Evolutionary conservation across 2,888 invertebrate genomes (phyloP).

Genomic region (Sphaeridia pumilis): DNA sequence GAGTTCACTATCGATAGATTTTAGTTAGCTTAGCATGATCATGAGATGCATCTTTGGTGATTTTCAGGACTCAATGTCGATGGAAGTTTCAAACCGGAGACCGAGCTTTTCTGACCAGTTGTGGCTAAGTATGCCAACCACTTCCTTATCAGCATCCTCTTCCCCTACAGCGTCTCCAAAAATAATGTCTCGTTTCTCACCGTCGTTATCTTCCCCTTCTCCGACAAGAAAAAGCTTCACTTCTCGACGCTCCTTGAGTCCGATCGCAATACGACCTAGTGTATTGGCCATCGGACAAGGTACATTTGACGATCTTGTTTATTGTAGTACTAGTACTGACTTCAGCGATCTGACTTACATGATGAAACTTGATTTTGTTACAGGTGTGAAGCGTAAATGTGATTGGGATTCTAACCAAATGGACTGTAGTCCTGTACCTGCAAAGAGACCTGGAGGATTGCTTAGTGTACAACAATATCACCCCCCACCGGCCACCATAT

Average conservation of each 20-base stretch:
- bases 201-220: conserved; percentile 33
- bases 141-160: conserved; percentile 28
- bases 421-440: conserved; percentile 35
- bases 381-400: conserved; percentile 35
- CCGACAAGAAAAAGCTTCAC: conserved; percentile 36
- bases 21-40: neutral
- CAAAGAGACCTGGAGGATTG: conserved; percentile 32
- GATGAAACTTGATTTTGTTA: too few species aligned
- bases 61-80: conserved; percentile 35
- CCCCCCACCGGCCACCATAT: neutral
- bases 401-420: conserved; percentile 35
- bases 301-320: neutral
- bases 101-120: conserved; percentile 34
- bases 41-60: neutral
- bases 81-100: conserved; percentile 32
- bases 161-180: conserved; percentile 35
- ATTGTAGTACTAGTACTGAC: neutral
- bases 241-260: conserved; percentile 32
- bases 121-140: conserved; percentile 34
- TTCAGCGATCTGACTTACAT: too few species aligned
- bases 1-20: neutral
- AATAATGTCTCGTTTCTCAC: conserved; percentile 32
- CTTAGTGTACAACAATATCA: conserved; percentile 23
- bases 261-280: conserved; percentile 34
- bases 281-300: conserved; percentile 29